phyloP scores from a whole-genome alignment of 2,888 invertebrate species.

The Tortrix viridana region DNA sequence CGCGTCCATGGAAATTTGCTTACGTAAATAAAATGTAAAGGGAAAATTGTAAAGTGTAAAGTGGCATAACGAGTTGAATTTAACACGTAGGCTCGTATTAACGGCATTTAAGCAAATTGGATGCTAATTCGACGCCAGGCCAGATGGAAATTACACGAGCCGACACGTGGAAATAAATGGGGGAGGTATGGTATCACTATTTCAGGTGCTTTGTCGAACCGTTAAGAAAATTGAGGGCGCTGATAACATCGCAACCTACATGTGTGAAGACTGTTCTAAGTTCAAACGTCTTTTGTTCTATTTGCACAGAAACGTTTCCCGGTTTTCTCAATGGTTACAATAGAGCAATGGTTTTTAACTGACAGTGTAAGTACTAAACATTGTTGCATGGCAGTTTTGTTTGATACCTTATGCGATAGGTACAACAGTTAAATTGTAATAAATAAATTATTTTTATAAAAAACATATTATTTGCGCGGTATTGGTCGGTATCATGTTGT shows the following conservation, averaged over 20 bases:
- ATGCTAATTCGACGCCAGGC: slow-evolving; percentile 59
- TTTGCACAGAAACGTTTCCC: neutral
- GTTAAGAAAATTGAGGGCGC: slow-evolving; percentile 1
- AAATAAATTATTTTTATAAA: too few species aligned
- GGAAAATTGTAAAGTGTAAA: slow-evolving; percentile 8
- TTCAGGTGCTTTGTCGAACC: slow-evolving; percentile 1
- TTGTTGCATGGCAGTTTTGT: too few species aligned
- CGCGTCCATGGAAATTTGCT: neutral
- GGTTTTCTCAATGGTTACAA: too few species aligned
- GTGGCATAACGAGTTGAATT: slow-evolving; percentile 52
- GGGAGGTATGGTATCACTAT: slow-evolving; percentile 5
- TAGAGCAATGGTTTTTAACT: too few species aligned
- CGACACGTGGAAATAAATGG: slow-evolving; percentile 13
- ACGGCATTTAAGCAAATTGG: slow-evolving; percentile 62
- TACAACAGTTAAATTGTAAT: too few species aligned
- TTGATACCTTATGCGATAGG: too few species aligned
- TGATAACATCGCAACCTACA: neutral
- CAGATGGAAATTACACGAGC: slow-evolving; percentile 40
- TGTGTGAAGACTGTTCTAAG: neutral
- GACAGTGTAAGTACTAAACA: too few species aligned
- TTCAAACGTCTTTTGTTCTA: neutral
- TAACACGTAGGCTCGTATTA: slow-evolving; percentile 54
- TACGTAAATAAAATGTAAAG: slow-evolving; percentile 14
- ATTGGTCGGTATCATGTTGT: neutral
- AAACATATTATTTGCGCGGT: too few species aligned